Base-by-base conservation (phyloP, 2,888 invertebrate species). In the Amphimallon solstitiale region DNA sequence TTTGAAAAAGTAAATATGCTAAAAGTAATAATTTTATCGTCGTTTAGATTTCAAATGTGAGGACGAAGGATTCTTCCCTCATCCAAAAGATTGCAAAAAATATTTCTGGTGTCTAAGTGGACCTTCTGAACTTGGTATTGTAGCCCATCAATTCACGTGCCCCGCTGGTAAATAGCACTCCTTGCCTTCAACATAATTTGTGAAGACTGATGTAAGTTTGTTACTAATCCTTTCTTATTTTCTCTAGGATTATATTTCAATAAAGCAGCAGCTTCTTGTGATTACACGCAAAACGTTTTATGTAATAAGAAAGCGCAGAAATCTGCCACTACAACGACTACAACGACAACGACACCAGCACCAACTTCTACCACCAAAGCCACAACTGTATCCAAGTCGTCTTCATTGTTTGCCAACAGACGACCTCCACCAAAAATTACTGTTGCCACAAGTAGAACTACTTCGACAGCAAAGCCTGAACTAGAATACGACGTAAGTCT, bases 51-150 rank as follows among this genome's bases (percentile, higher is more conserved):
- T 96, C 82, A 93, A 93, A 79, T 96, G 96, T 79, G 91, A 90
- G 74, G 95, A 96, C 71, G 96, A 96, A 84, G 96, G 96, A 1
- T 96, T 96, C 85, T 96, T 90, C 84, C 90, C 91, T 12, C 95
- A 96, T 83, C 95, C 95, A 0, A 88, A 93, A 40, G 95, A 96
- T 81, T 96, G 96, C 82, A 94, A 95, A 80, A 95, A 95, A 79
- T 96, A 96, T 79, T 96, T 93, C 84, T 96, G 96, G 95, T 96
- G 96, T 78, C 84, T 96, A 70, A 93, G 91, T 74, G 94, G 94
- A 2, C 92, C 95, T 0, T 93, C 95, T 0, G 92, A 94, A 76
- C 86, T 94, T 14, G 96, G 95, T 69, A 91, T 96, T 52, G 92
- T 96, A 2, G 95, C 94, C 0, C 94, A 96, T 84, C 92, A 93